Base-by-base conservation (phyloP, 2,797 vertebrate species). In the Mallotus villosus region DNA sequence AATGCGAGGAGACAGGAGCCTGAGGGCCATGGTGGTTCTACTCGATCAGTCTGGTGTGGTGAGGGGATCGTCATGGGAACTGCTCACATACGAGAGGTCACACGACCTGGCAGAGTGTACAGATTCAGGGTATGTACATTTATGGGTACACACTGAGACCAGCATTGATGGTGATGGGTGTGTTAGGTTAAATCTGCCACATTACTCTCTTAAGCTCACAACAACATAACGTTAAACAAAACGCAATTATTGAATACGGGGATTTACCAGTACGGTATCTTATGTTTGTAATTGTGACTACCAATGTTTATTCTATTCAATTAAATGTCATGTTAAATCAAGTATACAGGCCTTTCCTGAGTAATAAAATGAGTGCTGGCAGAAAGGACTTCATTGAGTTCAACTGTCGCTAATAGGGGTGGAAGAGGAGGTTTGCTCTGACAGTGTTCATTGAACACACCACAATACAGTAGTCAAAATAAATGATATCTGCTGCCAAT, bases 241-340 rank as follows among this genome's bases (percentile, higher is more conserved):
- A 79, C 65, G 71, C 75, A 63, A 79, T 82, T 79, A 74, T 77
- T 81, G 34, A 0, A 84, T 71, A 71, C 55, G 37, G 61, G 11
- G 76, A 34, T 75, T 64, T 70, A 37, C 53, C 74, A 41, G 63
- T 61, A 53, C 46, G 21, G 46, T 4, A 11, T 0, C 5, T 34
- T 34, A 34, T 81, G 70, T 86, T 84, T 85, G 72, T 73, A 79
- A 78, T 73, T 74, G 78, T 79, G 76, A 75, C 77, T 84, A 79
- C 78, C 65, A 72, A 11, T 75, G 80, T 88, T 83, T 86, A 82
- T 79, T 83, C 72, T 70, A 82, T 88, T 88, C 77, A 82, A 85
- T 25, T 34, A 78, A 84, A 81, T 9, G 14, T 17, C 0, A 27
- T n/a, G 27, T 68, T 84, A 74, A 86, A 85, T 85, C 75, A 84